Conservation (phyloP, 2,888 invertebrate genomes). For the Neoitamus cyanurus region DNA sequence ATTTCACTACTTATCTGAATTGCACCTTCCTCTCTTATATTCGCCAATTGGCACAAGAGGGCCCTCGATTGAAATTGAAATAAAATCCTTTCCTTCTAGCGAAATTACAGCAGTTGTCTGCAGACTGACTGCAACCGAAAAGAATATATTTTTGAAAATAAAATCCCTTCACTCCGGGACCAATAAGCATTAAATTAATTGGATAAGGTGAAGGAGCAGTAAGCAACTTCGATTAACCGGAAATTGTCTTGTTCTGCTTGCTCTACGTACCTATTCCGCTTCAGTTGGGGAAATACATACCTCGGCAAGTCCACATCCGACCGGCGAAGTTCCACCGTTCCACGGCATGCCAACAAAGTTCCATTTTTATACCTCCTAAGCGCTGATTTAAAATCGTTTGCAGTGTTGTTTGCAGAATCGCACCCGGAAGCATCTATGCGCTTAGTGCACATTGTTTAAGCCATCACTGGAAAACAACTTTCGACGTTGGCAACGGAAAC, state of each 20-base stretch:
- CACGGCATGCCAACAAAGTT: not conserved
- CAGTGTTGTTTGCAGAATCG: constrained; percentile 1
- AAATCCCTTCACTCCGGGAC: not conserved
- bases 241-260: not conserved
- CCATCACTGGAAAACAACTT: not conserved
- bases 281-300: not conserved
- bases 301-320: not conserved
- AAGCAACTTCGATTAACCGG: not conserved
- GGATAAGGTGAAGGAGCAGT: not conserved
- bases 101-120: too few relatives aligned
- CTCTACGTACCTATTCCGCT: not conserved
- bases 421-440: constrained; percentile 1
- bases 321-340: not conserved
- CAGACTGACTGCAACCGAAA: too few relatives aligned
- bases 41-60: too few relatives aligned
- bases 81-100: too few relatives aligned
- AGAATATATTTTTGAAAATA: not conserved
- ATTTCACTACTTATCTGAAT: too few relatives aligned
- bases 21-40: too few relatives aligned
- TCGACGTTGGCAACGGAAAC: not conserved
- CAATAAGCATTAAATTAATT: constrained; percentile 5
- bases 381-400: constrained; percentile 1
- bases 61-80: too few relatives aligned
- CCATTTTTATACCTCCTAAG: not conserved
- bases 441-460: not conserved